Base-by-base conservation (phyloP, 2,888 invertebrate species). In the Drosophila flavopinicola region DNA sequence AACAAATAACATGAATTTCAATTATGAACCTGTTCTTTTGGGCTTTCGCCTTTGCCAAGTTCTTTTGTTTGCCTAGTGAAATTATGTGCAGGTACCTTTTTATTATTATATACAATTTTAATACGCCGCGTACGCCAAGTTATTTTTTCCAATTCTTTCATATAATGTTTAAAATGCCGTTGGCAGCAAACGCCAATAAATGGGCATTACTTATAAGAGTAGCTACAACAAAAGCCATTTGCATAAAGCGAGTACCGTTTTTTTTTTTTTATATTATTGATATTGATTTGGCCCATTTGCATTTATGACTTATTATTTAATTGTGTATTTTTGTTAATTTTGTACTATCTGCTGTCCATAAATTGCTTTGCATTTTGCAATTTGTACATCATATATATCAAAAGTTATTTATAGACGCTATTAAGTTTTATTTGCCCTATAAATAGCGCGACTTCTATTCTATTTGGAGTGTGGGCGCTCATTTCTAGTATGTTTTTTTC, bases 11-110 rank as follows among this genome's bases (percentile, higher is more conserved):
- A 86, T 84, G 80, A 79, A 82, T 82, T 84, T 86, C 85, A 82
- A 86, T 86, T 84, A 86, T 84, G 87, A 88, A 88, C 88, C 86
- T 84, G 80, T 84, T 83, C 82, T 80, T 85, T 73, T 76, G 73
- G 73, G 77, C 67, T 74, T 77, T 20, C 75, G 58, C 71, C 61
- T 53, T 35, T 25, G 45, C 49, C 45, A 58, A 57, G 59, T 64
- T 53, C 44, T 56, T 56, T 20, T 45, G 24, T 27, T 32, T 52
- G 35, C 25, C 49, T 32, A 44, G 66, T 68, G 66, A 83, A 87
- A 78, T 83, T 75, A 75, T 82, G 76, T 67, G 57, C 79, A 83
- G 79, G 63, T 73, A 60, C 52, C 56, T 57, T 52, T 56, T 48
- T 44, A 20, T 41, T 51, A 35, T 56, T 39, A 41, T 57, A 56